Conservation (phyloP, 2,113 vertebrate species). For the Macquaria australasica region DNA sequence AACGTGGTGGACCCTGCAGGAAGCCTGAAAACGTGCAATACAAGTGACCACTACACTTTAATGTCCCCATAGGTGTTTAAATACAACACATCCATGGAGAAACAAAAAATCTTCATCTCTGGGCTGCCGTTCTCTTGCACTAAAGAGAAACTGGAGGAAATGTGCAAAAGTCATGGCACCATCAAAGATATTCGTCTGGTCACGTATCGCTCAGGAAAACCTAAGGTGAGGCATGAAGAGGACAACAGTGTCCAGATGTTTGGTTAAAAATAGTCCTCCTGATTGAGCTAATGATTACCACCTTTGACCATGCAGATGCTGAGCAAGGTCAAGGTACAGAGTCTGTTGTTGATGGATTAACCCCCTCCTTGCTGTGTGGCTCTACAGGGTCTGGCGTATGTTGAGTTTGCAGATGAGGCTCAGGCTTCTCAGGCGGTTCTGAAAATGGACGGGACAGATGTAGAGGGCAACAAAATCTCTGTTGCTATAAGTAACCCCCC, state of each 20-base stretch:
- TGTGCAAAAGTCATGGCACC: constrained; percentile 90
- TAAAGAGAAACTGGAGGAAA: constrained; percentile 90
- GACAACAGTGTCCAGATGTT: constrained; percentile 12
- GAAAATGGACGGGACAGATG: constrained; percentile 89
- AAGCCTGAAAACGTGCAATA: neutral
- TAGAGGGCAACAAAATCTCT: constrained; percentile 89
- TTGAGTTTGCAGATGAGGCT: constrained; percentile 92
- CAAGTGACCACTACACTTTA: neutral
- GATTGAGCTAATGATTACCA: neutral
- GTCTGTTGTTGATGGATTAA: neutral
- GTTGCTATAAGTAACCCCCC: constrained; percentile 98
- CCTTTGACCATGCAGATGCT: neutral
- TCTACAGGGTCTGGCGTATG: constrained; percentile 94
- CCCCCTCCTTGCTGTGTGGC: neutral
- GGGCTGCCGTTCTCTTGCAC: constrained; percentile 94
- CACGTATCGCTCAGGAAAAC: constrained; percentile 95
- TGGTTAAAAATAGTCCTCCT: neutral
- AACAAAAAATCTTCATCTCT: constrained; percentile 96
- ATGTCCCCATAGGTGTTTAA: constrained; percentile 89
- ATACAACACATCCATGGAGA: constrained; percentile 94
- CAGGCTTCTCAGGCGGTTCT: constrained; percentile 95
- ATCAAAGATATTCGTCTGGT: constrained; percentile 93
- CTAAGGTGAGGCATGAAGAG: constrained; percentile 87
- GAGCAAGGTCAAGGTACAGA: neutral
- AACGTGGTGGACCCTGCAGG: neutral